These are phyloP conservation scores for Progne subis DNA, from an alignment of 2,113 vertebrate genomes.

Conservation along the genomic window DNA sequence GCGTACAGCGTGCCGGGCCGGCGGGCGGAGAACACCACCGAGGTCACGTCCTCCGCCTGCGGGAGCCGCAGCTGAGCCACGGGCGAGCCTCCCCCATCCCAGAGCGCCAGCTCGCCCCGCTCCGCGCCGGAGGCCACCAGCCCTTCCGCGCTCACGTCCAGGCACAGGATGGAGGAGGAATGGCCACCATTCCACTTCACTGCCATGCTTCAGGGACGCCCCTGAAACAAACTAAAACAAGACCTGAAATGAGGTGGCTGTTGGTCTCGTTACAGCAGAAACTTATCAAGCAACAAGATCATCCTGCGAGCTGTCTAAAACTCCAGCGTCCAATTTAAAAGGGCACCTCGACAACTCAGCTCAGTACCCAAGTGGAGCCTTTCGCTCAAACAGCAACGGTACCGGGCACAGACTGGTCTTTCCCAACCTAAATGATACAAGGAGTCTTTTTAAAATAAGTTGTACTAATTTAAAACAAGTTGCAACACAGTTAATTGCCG, in stretches of 20 bases:
- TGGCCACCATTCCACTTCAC: constrained; percentile 84
- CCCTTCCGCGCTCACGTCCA: constrained; percentile 75
- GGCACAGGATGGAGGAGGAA: constrained; percentile 81
- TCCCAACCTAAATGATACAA: fast-evolving
- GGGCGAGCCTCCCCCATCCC: constrained; percentile 77
- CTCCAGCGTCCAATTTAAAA: not conserved
- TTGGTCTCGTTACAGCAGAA: not conserved
- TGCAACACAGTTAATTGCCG: not conserved
- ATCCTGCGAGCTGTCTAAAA: not conserved
- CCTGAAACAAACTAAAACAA: not conserved
- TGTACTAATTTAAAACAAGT: not conserved
- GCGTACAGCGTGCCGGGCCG: constrained; percentile 75
- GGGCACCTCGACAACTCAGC: not conserved
- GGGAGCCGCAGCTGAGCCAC: constrained; percentile 71
- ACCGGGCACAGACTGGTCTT: fast-evolving
- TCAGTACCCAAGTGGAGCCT: fast-evolving
- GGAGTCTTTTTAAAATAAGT: not conserved
- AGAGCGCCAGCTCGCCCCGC: constrained; percentile 82
- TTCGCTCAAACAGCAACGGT: not conserved
- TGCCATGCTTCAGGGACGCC: constrained; percentile 76
- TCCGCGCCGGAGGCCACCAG: constrained; percentile 89
- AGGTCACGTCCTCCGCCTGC: constrained; percentile 78
- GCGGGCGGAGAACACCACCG: constrained; percentile 79
- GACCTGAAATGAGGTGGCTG: not conserved
- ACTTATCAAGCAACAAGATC: not conserved